Percentiles rank a stretch among this genome's conserved stretches.
phyloP scores from a whole-genome alignment of 64 coral and sea anemone species.

The Anthopleura sola region DNA sequence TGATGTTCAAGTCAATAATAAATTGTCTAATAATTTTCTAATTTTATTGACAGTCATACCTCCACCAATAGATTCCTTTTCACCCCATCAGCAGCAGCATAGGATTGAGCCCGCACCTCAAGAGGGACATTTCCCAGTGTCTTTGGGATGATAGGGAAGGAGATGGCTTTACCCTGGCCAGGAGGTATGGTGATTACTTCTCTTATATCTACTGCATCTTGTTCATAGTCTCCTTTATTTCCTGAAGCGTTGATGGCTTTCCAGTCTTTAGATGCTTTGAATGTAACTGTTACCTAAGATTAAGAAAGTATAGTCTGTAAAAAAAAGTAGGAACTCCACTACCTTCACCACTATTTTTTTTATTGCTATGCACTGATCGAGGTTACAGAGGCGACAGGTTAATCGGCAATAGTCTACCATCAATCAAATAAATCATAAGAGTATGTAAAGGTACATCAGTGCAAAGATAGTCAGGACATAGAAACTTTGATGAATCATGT shows the following conservation, averaged over 20 bases:
- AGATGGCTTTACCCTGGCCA: slow-evolving; percentile 30
- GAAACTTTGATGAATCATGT: no score
- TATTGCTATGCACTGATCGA: no score
- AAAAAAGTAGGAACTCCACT: no score
- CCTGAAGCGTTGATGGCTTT: slow-evolving; percentile 13
- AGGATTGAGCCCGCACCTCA: slow-evolving; percentile 47
- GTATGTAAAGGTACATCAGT: no score
- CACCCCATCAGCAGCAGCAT: slow-evolving; percentile 43
- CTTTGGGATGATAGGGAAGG: slow-evolving; percentile 52
- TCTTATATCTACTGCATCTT: slow-evolving; percentile 21
- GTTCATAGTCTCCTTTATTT: not conserved
- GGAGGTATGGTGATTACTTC: not conserved
- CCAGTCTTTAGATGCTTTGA: slow-evolving; percentile 70
- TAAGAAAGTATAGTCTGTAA: not conserved
- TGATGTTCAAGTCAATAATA: no score
- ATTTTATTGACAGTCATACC: slow-evolving; percentile 23
- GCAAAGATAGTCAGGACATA: no score
- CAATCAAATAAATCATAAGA: no score
- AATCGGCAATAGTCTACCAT: no score
- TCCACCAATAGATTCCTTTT: slow-evolving; percentile 57
- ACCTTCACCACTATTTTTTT: no score
- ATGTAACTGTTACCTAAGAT: slow-evolving; percentile 54
- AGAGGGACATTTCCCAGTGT: slow-evolving; percentile 43
- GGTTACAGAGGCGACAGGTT: no score
- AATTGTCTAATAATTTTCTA: not conserved